Percentiles rank a stretch among this genome's conserved stretches.
These are phyloP conservation scores for Epinephelus fuscoguttatus DNA, from an alignment of 2,113 vertebrate genomes.

Conservation along the genomic window DNA sequence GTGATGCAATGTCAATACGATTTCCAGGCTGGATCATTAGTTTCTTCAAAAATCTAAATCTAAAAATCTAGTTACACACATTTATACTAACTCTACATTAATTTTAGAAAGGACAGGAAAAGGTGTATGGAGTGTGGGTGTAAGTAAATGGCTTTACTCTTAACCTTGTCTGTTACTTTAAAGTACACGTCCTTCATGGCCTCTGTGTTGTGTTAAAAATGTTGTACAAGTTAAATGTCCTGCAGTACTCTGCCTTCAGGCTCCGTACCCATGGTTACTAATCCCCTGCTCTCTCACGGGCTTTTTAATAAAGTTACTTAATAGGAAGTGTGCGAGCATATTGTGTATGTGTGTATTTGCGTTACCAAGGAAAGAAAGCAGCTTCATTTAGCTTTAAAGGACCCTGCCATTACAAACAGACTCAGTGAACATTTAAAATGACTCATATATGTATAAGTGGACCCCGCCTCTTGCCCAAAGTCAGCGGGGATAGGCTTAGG, in stretches of 20 bases:
- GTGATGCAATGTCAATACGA: not conserved
- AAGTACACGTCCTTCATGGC: slow-evolving; percentile 8
- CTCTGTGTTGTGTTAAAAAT: not conserved
- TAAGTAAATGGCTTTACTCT: not conserved
- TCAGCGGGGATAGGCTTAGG: no score
- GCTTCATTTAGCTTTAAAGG: slow-evolving; percentile 21
- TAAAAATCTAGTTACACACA: not conserved
- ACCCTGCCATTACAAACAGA: slow-evolving; percentile 18
- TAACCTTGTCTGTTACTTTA: not conserved
- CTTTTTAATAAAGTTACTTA: slow-evolving; percentile 60
- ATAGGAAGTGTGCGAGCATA: slow-evolving; percentile 13
- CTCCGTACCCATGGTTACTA: slow-evolving; percentile 62
- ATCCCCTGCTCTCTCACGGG: slow-evolving; percentile 54
- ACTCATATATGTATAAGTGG: no score
- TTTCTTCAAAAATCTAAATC: not conserved
- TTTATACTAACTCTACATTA: not conserved
- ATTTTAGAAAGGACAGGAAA: not conserved
- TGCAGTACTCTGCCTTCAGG: slow-evolving; percentile 37
- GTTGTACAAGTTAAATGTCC: slow-evolving; percentile 31
- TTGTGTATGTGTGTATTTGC: not conserved
- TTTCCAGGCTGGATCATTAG: not conserved
- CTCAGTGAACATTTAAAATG: no score
- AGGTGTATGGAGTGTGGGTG: not conserved
- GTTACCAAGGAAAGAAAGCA: slow-evolving; percentile 9
- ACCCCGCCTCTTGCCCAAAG: no score